Conservation (phyloP, 1,140 invertebrate species). For the Pteromalus puparum region DNA sequence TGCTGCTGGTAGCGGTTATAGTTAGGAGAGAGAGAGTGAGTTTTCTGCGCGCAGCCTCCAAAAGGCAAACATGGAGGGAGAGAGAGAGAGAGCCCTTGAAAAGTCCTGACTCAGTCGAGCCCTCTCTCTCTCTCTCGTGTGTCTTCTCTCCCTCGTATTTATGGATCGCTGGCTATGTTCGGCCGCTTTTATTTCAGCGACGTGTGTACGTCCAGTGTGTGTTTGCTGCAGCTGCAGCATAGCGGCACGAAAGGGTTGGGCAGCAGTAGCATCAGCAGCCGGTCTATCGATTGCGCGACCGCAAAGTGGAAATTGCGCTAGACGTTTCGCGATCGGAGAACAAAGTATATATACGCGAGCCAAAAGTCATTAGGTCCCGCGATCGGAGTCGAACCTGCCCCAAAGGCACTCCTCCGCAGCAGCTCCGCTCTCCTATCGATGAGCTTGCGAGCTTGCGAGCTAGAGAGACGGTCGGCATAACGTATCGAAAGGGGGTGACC, state of each 20-base stretch:
- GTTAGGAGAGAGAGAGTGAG: not conserved
- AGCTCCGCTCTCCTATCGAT: not conserved
- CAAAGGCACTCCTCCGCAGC: not conserved
- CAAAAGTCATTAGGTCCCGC: not conserved
- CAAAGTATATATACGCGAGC: not conserved
- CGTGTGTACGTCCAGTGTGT: not conserved
- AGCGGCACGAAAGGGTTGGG: no score
- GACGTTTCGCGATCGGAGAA: not conserved
- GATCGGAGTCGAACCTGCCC: not conserved
- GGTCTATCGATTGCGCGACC: not conserved
- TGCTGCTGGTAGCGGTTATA: not conserved
- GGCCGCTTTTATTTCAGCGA: slow-evolving; percentile 1
- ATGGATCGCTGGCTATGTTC: not conserved
- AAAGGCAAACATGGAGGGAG: slow-evolving; percentile 3
- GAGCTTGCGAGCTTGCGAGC: no score
- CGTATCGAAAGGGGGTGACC: slow-evolving; percentile 48
- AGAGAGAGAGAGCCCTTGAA: slow-evolving; percentile 36
- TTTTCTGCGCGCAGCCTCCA: not conserved
- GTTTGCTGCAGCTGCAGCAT: no score
- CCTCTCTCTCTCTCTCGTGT: not conserved
- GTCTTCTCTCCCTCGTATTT: slow-evolving; percentile 3
- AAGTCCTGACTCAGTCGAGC: slow-evolving; percentile 36
- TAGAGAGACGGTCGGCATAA: not conserved
- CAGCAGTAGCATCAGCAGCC: not conserved
- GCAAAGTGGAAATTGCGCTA: not conserved